These are phyloP conservation scores for Phenganax stokvisi DNA, from an alignment of 92 coral and sea anemone genomes.

Conservation along the genomic window DNA sequence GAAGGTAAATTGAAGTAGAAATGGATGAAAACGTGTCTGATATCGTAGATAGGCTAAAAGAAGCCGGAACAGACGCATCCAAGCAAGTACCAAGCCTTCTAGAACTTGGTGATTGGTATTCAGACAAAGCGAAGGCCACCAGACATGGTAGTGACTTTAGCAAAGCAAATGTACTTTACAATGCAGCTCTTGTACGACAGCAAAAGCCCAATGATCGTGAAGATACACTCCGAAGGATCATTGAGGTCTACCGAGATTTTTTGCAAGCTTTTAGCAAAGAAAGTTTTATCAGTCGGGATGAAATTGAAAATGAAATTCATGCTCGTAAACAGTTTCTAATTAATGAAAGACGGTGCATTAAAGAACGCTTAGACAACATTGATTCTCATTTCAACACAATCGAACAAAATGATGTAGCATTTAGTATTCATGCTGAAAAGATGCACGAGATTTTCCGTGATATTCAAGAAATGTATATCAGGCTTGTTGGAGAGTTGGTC, in stretches of 20 bases:
- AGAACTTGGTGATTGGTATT: constrained; percentile 12
- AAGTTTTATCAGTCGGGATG: neutral
- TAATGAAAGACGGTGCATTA: neutral
- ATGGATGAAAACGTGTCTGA: neutral
- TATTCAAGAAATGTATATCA: neutral
- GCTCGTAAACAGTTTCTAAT: neutral
- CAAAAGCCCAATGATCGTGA: neutral
- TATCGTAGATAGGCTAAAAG: neutral
- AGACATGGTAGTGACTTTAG: neutral
- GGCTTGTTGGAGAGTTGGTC: neutral
- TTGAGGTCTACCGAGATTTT: neutral
- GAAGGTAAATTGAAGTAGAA: too few relatives aligned
- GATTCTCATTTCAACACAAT: too few relatives aligned
- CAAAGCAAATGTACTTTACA: neutral
- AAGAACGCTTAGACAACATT: neutral
- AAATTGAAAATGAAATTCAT: neutral
- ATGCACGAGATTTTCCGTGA: neutral
- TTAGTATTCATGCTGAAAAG: neutral
- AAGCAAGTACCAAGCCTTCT: neutral
- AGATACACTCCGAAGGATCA: neutral
- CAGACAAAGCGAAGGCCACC: neutral
- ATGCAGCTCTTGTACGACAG: neutral
- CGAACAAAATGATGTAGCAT: too few relatives aligned
- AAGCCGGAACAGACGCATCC: neutral
- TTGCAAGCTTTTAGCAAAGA: neutral